Percentiles rank a stretch among this genome's conserved stretches.
Conservation (phyloP, 1,140 invertebrate genomes). For the Chrysopa pallens region DNA sequence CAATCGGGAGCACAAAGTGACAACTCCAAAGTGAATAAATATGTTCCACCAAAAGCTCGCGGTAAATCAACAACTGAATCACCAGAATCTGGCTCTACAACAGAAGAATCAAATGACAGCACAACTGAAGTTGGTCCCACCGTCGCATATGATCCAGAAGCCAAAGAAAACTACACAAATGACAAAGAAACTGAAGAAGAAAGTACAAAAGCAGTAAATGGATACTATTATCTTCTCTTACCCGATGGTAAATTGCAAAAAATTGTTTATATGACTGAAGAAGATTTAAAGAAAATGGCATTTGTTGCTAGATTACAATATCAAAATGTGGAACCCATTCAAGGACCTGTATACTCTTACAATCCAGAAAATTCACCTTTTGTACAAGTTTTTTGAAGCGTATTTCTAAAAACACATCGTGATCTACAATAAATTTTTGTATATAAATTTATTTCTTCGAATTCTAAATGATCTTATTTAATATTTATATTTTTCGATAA, state of each 20-base stretch:
- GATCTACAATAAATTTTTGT: no score
- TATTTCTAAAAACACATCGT: no score
- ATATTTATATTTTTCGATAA: no score
- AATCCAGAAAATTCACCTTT: conserved; percentile 14
- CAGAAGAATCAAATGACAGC: neutral
- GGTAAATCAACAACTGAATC: neutral
- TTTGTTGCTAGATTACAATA: conserved; percentile 30
- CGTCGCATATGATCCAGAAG: no score
- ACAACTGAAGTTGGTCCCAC: neutral
- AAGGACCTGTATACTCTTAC: conserved; percentile 31
- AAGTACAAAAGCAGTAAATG: conserved; percentile 13
- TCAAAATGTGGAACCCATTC: conserved; percentile 31
- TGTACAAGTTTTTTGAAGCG: neutral
- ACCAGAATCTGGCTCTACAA: neutral
- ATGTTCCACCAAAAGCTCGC: no score
- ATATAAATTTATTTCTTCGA: no score
- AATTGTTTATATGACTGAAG: conserved; percentile 27
- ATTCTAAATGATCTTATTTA: no score
- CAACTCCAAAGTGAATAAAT: no score
- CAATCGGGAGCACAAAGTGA: no score
- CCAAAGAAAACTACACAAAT: no score
- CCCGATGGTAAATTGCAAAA: conserved; percentile 30
- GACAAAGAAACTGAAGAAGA: neutral
- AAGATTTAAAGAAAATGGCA: conserved; percentile 31
- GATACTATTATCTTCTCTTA: conserved; percentile 31